Percentiles rank a stretch among this genome's conserved stretches.
Conservation (phyloP, 2,113 vertebrate species). For the Gorsachius goisagi region DNA sequence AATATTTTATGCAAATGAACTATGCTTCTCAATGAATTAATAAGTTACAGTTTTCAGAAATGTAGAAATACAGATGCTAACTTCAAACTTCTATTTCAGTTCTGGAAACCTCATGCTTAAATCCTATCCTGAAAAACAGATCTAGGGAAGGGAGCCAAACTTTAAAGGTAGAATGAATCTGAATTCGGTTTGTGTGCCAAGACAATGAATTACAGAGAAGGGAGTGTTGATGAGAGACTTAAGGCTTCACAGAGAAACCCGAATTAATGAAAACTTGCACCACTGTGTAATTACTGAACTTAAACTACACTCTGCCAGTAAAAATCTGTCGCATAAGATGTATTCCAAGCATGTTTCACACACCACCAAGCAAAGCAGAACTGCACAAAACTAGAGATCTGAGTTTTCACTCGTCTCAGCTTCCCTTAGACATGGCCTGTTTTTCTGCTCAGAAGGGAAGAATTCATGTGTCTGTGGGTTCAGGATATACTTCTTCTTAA, state of each 20-base stretch:
- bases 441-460: background rate
- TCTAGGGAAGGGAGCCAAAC: background rate
- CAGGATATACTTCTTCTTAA: background rate
- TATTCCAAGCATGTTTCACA: background rate
- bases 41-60: background rate
- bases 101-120: background rate
- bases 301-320: background rate
- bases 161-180: background rate
- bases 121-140: background rate
- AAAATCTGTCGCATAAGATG: background rate
- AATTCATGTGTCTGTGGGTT: background rate
- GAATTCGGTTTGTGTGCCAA: background rate
- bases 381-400: background rate
- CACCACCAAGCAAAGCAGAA: background rate
- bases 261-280: background rate
- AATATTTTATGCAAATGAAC: background rate
- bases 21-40: background rate
- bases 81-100: background rate
- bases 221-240: background rate
- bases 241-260: background rate
- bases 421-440: background rate
- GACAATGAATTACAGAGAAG: background rate
- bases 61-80: background rate
- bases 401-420: background rate
- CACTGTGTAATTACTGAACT: background rate